phyloP scores from a whole-genome alignment of 1,140 invertebrate species.

The Scaptomyza montana region DNA sequence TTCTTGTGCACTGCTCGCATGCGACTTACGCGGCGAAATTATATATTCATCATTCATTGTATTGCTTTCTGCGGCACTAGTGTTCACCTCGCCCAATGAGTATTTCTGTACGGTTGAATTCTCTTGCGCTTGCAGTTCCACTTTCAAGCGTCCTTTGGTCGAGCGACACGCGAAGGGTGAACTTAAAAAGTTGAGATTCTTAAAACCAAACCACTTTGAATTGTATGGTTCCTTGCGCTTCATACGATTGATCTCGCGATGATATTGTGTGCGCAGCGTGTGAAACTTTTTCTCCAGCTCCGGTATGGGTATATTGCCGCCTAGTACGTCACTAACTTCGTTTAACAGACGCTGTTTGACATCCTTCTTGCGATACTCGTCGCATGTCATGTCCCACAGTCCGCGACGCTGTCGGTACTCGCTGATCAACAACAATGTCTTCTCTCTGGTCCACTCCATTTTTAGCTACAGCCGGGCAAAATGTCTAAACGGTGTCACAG shows the following conservation, averaged over 20 bases:
- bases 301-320: slow-evolving; percentile 72
- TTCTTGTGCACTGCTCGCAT: slow-evolving; percentile 64
- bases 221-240: slow-evolving; percentile 82
- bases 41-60: slow-evolving; percentile 75
- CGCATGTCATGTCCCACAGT: slow-evolving; percentile 83
- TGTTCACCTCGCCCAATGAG: slow-evolving; percentile 57
- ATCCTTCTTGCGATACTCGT: slow-evolving; percentile 82
- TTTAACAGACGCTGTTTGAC: slow-evolving; percentile 73
- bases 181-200: slow-evolving; percentile 77
- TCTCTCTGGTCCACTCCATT: slow-evolving; percentile 83
- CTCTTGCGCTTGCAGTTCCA: slow-evolving; percentile 60
- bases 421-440: slow-evolving; percentile 73
- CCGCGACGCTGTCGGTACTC: slow-evolving; percentile 77
- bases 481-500: slow-evolving; percentile 36
- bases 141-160: slow-evolving; percentile 68
- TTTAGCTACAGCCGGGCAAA: slow-evolving; percentile 57
- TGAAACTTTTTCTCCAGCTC: slow-evolving; percentile 82
- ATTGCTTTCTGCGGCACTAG: slow-evolving; percentile 30
- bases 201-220: slow-evolving; percentile 83
- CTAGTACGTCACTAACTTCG: slow-evolving; percentile 69
- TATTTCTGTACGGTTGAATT: slow-evolving; percentile 62
- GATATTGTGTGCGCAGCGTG: slow-evolving; percentile 79
- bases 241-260: slow-evolving; percentile 82
- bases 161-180: slow-evolving; percentile 77
- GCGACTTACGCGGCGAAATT: slow-evolving; percentile 50